Conservation (phyloP, 2,888 invertebrate genomes). For the Synergus umbraculus region DNA sequence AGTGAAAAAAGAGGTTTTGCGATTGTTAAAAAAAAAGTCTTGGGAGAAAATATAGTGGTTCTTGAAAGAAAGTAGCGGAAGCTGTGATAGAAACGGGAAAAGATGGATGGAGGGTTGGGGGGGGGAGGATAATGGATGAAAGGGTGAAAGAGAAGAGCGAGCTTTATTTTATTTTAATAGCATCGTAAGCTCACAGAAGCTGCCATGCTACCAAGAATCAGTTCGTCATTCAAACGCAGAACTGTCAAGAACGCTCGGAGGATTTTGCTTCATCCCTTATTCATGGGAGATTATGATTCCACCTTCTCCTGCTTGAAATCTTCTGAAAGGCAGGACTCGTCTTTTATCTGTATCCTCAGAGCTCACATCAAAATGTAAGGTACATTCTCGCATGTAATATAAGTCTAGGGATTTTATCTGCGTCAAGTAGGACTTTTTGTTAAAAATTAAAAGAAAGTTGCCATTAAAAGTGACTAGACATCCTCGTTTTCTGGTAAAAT, state of each 20-base stretch:
- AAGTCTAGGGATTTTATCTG: neutral
- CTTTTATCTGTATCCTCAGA: neutral
- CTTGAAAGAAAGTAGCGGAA: neutral
- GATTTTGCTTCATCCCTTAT: constrained; percentile 71
- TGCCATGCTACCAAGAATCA: constrained; percentile 59
- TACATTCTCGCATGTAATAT: neutral
- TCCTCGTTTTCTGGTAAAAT: too few relatives aligned
- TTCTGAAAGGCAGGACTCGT: neutral
- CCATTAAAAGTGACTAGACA: too few relatives aligned
- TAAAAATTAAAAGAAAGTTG: neutral
- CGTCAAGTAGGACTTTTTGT: neutral
- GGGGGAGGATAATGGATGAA: constrained; percentile 38
- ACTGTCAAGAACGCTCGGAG: constrained; percentile 57
- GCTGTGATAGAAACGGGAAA: neutral
- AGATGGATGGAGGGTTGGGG: constrained; percentile 33
- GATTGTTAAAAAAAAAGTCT: neutral
- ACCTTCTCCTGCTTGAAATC: neutral
- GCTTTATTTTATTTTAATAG: constrained; percentile 73
- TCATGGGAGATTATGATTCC: constrained; percentile 62
- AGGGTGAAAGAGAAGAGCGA: constrained; percentile 49
- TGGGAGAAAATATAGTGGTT: neutral
- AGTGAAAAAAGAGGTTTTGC: neutral
- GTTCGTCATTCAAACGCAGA: constrained; percentile 61
- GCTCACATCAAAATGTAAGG: neutral
- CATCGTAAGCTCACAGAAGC: constrained; percentile 64